Evolutionary conservation across 2,113 vertebrate species (phyloP), one percentile per base, ranked within the genome.

Genomic region (Lampris incognitus): DNA sequence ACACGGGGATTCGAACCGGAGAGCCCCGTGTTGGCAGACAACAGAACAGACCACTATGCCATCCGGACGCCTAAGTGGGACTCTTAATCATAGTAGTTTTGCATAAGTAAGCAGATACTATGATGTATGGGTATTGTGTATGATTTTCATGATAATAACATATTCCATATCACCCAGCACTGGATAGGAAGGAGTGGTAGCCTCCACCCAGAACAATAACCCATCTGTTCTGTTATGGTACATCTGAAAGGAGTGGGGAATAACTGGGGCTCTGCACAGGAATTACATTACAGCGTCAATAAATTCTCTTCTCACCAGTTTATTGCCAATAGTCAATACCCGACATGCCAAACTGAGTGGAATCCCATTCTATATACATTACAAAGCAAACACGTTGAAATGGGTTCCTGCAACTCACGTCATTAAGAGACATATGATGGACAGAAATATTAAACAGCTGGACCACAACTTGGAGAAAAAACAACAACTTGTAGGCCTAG

Each of bases 371-470:
- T 59, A 24, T 24, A 24, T 24, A 42, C 49, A 41, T 7, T 39
- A 41, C 60, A 83, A 71, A 69, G 9, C 49, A 50, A 83, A 80
- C 36, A 44, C 66, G 1, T 66, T 52, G 7, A 4, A 61, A 24
- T 40, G 6, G 37, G 69, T 65, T 72, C 54, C 50, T 76, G 72
- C 49, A 9, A 38, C 39, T 71, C 38, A 73, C 13, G 42, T 65
- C 59, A 39, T 40, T 60, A 73, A 72, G 36, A 38, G 39, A 72
- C 41, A 36, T 3, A 69, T 69, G 78, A 87, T 46, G 58, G 83
- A 78, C 70, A 71, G 64, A 70, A 57, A 66, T 4, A 74, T 57
- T 50, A 85, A 84, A 82, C 77, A 69, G 37, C 24, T 6, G 40
- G 5, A 57, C 68, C 52, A 3, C 46, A 55, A 82, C 40, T 24